Evolutionary conservation across 2,888 invertebrate genomes (phyloP), one percentile per base, ranked within the genome.

Genomic region (Polylopha cassiicola): DNA sequence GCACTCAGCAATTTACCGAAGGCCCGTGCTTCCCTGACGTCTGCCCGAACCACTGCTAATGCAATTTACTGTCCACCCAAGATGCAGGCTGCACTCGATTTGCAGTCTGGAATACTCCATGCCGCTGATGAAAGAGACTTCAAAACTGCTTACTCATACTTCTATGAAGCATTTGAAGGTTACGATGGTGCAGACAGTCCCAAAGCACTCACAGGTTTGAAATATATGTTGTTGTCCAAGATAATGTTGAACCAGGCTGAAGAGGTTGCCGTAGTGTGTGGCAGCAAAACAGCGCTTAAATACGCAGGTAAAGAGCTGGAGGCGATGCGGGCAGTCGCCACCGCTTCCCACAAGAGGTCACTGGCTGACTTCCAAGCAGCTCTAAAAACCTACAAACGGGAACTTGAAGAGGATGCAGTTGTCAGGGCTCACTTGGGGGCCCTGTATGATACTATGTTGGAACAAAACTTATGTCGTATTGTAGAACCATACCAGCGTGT

Each of bases 61-160:
- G 96, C 98, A 6, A 99, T 99, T 61, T 99, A 99, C 76, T 98
- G 99, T 76, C 98, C 99, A 47, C 99, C 99, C 0, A 97, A 97
- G 86, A 93, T 99, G 88, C 99, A 99, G 84, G 98, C 98, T 4
- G 94, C 98, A 5, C 87, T 99, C 21, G 99, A 99, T 80, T 87
- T 98, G 51, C 98, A 99, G 72, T 98, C 99, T 3, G 98, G 98
- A 56, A 97, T 99, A 54, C 86, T 99, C 39, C 99, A 99, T 82
- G 99, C 99, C 5, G 99, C 99, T n/a, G 99, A 99, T 72, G 99
- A 99, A 77, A 92, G 95, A 58, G 99, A 99, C 72, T 99, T 99
- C 77, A 99, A 99, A 89, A 99, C 99, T 41, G 99, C 98, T 27
- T 99, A 97, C 84, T 99, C 99, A 38, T 99, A 99, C 73, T 99